A percentile compares a stretch with the other conserved stretches of the same genome.
Conservation (phyloP, 2,113 vertebrate species). For the Donacobius atricapilla region DNA sequence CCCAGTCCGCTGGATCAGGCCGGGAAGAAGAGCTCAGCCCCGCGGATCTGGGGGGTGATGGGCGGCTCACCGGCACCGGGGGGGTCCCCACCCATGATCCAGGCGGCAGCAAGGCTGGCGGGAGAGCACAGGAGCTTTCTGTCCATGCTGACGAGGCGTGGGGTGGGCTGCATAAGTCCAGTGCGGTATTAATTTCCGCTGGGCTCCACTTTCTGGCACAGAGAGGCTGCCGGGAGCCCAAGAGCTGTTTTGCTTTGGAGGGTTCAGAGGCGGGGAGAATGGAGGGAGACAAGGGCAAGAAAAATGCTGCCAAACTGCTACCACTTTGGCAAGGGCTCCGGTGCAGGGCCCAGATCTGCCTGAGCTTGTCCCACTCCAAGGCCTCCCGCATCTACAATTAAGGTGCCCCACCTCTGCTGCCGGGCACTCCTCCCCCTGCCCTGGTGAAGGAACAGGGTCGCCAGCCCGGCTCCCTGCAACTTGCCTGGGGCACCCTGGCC, state of each 20-base stretch:
- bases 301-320: conserved; percentile 71
- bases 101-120: fast-evolving
- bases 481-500: background rate
- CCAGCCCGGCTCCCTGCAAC: background rate
- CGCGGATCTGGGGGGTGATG: background rate
- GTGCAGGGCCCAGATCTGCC: conserved; percentile 52
- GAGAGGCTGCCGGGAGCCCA: background rate
- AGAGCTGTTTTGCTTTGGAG: conserved; percentile 53
- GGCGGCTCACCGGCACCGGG: background rate
- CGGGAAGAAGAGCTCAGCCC: conserved; percentile 8
- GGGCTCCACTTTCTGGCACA: background rate
- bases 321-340: conserved; percentile 48
- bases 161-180: conserved; percentile 34
- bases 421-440: conserved; percentile 54
- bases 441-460: conserved; percentile 30
- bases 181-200: conserved; percentile 40
- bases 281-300: conserved; percentile 46
- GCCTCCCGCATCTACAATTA: conserved; percentile 59
- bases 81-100: conserved; percentile 4
- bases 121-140: background rate
- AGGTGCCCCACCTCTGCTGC: conserved; percentile 43
- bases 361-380: conserved; percentile 61
- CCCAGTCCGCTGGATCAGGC: conserved; percentile 15
- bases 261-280: background rate
- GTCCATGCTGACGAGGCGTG: background rate